Percentiles rank a stretch among this genome's conserved stretches.
Evolutionary conservation across 2,797 vertebrate species (phyloP).

Genomic region (Bothrops alternatus): DNA sequence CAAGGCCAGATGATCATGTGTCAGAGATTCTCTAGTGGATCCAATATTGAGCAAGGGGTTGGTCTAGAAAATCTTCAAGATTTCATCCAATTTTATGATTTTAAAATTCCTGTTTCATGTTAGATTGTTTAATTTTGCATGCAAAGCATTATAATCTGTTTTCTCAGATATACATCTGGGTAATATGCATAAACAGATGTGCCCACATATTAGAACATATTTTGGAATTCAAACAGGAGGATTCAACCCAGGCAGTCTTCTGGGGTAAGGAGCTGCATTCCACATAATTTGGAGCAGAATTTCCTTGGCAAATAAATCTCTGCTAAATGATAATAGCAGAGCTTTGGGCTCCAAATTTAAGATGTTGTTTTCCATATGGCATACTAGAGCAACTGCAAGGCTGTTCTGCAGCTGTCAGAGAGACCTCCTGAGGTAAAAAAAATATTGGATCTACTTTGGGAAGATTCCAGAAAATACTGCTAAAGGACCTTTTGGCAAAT

Average conservation of each 20-base stretch:
- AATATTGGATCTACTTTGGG: not conserved
- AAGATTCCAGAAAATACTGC: not conserved
- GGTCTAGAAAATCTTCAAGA: not conserved
- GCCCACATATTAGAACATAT: conserved; percentile 37
- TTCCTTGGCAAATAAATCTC: conserved; percentile 30
- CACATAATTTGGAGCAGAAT: not conserved
- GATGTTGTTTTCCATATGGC: not conserved
- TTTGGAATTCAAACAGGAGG: conserved; percentile 39
- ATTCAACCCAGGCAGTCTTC: conserved; percentile 25
- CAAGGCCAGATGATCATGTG: not conserved
- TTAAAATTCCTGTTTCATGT: not conserved
- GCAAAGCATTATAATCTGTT: conserved; percentile 31
- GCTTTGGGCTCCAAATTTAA: conserved; percentile 3
- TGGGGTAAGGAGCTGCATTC: not conserved
- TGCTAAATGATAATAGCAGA: conserved; percentile 25
- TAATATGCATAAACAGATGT: conserved; percentile 47
- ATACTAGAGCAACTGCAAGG: not conserved
- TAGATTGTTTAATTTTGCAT: not conserved
- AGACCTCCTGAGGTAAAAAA: not conserved
- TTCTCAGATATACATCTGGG: not conserved
- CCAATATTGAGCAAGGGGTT: not conserved
- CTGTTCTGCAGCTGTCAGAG: not conserved
- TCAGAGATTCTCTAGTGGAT: not conserved
- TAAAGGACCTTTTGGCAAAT: conserved; percentile 13
- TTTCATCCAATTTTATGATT: not conserved